Percentiles rank a stretch among this genome's conserved stretches.
These are phyloP conservation scores for Dreissena rostriformis DNA, from an alignment of 1,140 invertebrate genomes.

Conservation along the genomic window DNA sequence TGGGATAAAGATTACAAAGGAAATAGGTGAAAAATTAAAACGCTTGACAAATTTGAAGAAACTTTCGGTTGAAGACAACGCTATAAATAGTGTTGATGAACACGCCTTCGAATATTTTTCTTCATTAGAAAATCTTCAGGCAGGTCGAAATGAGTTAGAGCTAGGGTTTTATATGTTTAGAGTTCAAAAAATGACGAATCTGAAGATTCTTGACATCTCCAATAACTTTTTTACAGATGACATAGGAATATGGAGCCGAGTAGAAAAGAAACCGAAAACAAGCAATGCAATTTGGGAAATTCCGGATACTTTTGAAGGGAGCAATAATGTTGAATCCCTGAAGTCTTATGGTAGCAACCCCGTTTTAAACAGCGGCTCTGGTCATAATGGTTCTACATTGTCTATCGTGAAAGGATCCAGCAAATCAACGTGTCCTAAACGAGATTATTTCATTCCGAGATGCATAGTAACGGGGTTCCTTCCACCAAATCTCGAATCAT, in stretches of 20 bases:
- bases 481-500: slow-evolving; percentile 24
- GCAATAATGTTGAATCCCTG: too few relatives aligned
- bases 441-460: slow-evolving; percentile 7
- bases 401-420: too few relatives aligned
- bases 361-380: too few relatives aligned
- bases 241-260: neutral
- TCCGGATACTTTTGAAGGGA: too few relatives aligned
- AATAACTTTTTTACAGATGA: slow-evolving; percentile 7
- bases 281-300: too few relatives aligned
- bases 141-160: neutral
- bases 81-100: neutral
- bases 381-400: too few relatives aligned
- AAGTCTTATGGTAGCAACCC: too few relatives aligned
- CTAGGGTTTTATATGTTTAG: slow-evolving; percentile 17
- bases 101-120: neutral
- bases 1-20: neutral
- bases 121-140: neutral
- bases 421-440: neutral
- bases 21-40: neutral
- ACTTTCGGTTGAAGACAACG: slow-evolving; percentile 19
- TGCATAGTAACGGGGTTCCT: neutral
- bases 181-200: neutral
- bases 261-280: too few relatives aligned
- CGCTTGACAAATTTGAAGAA: slow-evolving; percentile 15
- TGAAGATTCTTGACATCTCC: slow-evolving; percentile 15